phyloP scores from a whole-genome alignment of 2,113 vertebrate genomes.

The Scomber scombrus region DNA sequence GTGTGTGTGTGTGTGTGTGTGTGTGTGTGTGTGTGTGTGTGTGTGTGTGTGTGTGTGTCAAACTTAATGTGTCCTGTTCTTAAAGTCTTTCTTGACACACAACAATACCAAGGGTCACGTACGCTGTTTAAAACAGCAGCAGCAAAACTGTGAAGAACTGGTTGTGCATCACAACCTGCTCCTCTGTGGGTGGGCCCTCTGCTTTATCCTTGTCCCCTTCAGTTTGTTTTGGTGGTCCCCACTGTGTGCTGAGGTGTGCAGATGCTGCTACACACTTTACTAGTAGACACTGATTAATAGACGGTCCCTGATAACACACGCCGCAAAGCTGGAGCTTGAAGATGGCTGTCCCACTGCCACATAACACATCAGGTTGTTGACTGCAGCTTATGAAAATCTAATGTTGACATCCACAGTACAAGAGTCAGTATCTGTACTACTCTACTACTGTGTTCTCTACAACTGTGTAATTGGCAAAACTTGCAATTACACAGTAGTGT shows the following conservation, averaged over 20 bases:
- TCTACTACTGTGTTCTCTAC: too few relatives aligned
- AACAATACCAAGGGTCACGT: neutral
- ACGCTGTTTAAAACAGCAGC: neutral
- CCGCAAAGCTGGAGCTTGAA: neutral
- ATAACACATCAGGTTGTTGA: slow-evolving; percentile 18
- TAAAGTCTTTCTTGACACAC: neutral
- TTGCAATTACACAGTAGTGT: too few relatives aligned
- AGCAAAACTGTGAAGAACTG: neutral
- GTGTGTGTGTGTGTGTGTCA: neutral
- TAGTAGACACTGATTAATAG: slow-evolving; percentile 49
- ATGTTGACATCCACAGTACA: too few relatives aligned
- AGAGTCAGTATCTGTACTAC: neutral
- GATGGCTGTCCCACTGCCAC: slow-evolving; percentile 19
- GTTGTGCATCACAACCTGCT: slow-evolving; percentile 1
- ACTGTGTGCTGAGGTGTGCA: slow-evolving; percentile 41
- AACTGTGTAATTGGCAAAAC: too few relatives aligned
- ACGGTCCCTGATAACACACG: slow-evolving; percentile 10
- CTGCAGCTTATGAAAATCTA: neutral
- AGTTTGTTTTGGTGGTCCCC: slow-evolving; percentile 41
- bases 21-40: too few relatives aligned
- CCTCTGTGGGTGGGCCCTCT: neutral
- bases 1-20: too few relatives aligned
- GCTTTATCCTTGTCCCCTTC: slow-evolving; percentile 37
- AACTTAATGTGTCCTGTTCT: neutral
- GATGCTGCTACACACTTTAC: slow-evolving; percentile 18